Evolutionary conservation across 2,797 vertebrate species (phyloP).

Genomic region (Bryconaethiops microstoma): DNA sequence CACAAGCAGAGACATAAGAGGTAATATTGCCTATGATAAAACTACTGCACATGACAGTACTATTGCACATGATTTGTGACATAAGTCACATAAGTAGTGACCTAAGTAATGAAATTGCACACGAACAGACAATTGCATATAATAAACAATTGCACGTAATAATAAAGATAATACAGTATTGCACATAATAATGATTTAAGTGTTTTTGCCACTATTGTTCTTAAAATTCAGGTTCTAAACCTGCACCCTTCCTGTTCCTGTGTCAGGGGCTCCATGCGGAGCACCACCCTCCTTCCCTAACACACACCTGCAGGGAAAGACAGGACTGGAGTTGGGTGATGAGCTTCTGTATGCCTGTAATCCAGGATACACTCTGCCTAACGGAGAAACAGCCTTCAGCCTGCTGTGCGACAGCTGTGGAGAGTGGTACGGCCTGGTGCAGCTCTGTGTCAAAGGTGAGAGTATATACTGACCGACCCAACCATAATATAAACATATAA

Average conservation of each 20-base stretch:
- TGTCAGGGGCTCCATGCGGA: conserved; percentile 85
- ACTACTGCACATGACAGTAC: too few species aligned
- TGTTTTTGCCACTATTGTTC: too few species aligned
- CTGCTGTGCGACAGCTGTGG: conserved; percentile 93
- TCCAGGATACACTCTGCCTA: conserved; percentile 80
- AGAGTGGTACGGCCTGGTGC: conserved; percentile 92
- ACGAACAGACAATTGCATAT: too few species aligned
- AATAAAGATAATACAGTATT: too few species aligned
- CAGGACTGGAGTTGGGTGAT: conserved; percentile 88
- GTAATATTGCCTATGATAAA: too few species aligned
- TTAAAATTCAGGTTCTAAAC: background rate
- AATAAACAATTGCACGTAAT: too few species aligned
- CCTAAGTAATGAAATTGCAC: too few species aligned
- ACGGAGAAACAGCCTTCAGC: conserved; percentile 82
- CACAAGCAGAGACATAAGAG: too few species aligned
- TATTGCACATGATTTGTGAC: too few species aligned
- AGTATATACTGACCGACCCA: background rate
- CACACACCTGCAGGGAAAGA: conserved; percentile 83
- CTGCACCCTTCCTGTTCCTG: conserved; percentile 24
- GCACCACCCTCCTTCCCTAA: conserved; percentile 91
- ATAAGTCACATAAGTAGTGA: too few species aligned
- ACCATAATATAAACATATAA: background rate
- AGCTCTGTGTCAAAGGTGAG: conserved; percentile 91
- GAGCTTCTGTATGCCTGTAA: conserved; percentile 89
- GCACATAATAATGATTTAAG: too few species aligned